Evolutionary conservation across 2,888 invertebrate genomes (phyloP).

Genomic region (Tenthredo notha): DNA sequence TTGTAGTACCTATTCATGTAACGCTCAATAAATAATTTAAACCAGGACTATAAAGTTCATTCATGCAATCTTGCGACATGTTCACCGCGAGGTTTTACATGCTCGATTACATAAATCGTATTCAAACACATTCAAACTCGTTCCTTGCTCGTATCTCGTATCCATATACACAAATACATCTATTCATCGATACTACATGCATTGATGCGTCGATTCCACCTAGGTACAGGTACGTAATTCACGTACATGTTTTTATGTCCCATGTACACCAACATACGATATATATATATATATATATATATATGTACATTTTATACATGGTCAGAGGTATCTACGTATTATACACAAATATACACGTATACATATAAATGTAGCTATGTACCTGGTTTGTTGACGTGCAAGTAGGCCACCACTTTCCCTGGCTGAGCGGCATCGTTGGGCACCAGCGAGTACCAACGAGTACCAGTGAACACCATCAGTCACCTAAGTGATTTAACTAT

Average conservation of each 20-base stretch:
- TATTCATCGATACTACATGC: neutral
- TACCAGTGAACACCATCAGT: constrained; percentile 39
- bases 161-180: neutral
- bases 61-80: constrained; percentile 36
- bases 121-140: neutral
- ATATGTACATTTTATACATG: neutral
- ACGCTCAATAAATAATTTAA: neutral
- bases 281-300: neutral
- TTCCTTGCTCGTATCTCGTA: neutral
- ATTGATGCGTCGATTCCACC: neutral
- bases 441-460: constrained; percentile 49
- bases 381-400: constrained; percentile 60
- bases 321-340: neutral
- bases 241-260: neutral
- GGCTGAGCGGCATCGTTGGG: constrained; percentile 52
- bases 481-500: constrained; percentile 25
- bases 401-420: constrained; percentile 75
- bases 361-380: neutral
- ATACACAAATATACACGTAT: neutral
- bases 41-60: neutral
- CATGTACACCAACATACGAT: neutral
- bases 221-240: neutral
- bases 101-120: constrained; percentile 20
- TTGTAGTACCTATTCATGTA: neutral
- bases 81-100: constrained; percentile 9